A percentile compares a stretch with the other conserved stretches of the same genome.
These are phyloP conservation scores for Axinella damicornis DNA, from an alignment of 37 sponge, comb jelly and placozoan genomes.

Conservation along the genomic window DNA sequence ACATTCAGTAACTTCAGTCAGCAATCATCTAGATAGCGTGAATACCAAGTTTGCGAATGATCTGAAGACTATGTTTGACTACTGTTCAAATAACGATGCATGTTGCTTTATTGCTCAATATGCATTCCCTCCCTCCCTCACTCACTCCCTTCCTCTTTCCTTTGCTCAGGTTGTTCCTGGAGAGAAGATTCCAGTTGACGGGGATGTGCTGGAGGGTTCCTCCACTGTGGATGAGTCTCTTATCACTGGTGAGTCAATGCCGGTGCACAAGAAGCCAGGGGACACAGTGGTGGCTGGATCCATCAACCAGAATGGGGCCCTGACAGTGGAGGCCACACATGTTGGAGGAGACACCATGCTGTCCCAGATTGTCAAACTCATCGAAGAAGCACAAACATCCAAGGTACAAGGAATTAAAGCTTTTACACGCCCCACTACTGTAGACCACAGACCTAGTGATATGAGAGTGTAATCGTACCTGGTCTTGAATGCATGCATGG, in stretches of 20 bases:
- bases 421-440: too few species aligned
- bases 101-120: too few species aligned
- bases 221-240: slow-evolving; percentile 87
- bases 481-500: not conserved
- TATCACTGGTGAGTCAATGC: slow-evolving; percentile 93
- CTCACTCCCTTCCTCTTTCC: too few species aligned
- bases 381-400: slow-evolving; percentile 95
- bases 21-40: too few species aligned
- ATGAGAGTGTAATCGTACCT: not conserved
- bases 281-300: slow-evolving; percentile 89
- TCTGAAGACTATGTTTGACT: too few species aligned
- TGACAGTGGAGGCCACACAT: slow-evolving; percentile 84
- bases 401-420: slow-evolving; percentile 60
- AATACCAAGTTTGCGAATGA: too few species aligned
- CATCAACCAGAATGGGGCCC: slow-evolving; percentile 77
- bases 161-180: slow-evolving; percentile 66
- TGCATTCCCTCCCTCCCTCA: too few species aligned
- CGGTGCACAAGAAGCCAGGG: slow-evolving; percentile 65
- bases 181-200: slow-evolving; percentile 94
- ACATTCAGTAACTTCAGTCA: too few species aligned
- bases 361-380: slow-evolving; percentile 91
- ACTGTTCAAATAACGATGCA: too few species aligned
- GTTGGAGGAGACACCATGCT: slow-evolving; percentile 90
- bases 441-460: too few species aligned
- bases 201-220: slow-evolving; percentile 68